These are phyloP conservation scores for Palythoa grandis DNA, from an alignment of 92 coral and sea anemone genomes.

Conservation along the genomic window DNA sequence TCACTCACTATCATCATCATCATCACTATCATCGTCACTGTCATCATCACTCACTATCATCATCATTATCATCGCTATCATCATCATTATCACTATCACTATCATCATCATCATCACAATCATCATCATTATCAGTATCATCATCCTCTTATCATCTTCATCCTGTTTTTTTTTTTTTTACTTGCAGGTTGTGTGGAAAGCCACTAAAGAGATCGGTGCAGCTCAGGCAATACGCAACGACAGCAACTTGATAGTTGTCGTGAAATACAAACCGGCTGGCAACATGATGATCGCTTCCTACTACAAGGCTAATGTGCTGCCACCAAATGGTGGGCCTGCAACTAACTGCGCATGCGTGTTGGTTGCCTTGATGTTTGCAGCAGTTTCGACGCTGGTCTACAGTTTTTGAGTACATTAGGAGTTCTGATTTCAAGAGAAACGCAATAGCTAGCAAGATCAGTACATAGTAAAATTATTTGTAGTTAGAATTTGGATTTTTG, in stretches of 20 bases:
- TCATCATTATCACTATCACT: neutral
- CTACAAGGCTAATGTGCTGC: slow-evolving; percentile 51
- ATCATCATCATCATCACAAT: neutral
- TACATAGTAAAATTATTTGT: no score
- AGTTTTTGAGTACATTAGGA: neutral
- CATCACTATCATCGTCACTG: neutral
- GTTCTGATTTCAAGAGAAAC: neutral
- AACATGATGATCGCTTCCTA: slow-evolving; percentile 20
- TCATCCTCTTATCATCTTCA: neutral
- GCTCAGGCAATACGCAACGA: slow-evolving; percentile 59
- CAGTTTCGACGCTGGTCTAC: neutral
- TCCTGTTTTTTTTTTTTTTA: neutral
- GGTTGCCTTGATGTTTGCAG: neutral
- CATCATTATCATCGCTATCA: neutral
- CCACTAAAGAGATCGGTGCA: slow-evolving; percentile 65
- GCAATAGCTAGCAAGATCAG: no score
- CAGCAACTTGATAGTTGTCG: slow-evolving; percentile 46
- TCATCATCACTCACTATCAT: neutral
- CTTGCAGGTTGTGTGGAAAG: slow-evolving; percentile 59
- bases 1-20: neutral
- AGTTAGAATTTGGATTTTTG: no score
- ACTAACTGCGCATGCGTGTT: neutral
- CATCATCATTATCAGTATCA: neutral
- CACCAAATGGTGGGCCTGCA: slow-evolving; percentile 18
- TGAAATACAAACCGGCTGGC: slow-evolving; percentile 63